Conservation (phyloP, 2,113 vertebrate species). For the Tupaia tana region DNA sequence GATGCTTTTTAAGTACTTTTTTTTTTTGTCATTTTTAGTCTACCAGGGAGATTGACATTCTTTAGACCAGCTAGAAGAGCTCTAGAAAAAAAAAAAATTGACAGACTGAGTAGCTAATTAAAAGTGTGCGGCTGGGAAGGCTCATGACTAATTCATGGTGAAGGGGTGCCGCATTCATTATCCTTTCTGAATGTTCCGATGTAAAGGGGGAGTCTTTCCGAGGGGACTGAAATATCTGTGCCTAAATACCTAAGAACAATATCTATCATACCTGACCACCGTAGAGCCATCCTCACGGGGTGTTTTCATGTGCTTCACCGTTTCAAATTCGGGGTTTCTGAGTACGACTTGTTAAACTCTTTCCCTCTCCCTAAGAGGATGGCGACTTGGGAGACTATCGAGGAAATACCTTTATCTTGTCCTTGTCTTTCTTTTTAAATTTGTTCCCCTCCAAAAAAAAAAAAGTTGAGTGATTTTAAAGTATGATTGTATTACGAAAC, state of each 20-base stretch:
- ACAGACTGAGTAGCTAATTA: constrained; percentile 15
- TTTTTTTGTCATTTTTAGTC: not conserved
- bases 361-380: not conserved
- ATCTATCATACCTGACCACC: not conserved
- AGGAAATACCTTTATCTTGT: not conserved
- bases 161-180: not conserved
- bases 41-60: not conserved
- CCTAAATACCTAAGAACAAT: not conserved
- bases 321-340: not conserved
- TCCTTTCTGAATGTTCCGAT: not conserved
- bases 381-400: not conserved
- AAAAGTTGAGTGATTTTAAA: not conserved
- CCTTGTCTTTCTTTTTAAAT: not conserved
- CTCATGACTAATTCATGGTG: constrained; percentile 40
- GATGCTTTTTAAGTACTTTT: not conserved
- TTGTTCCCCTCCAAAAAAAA: not conserved
- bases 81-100: not conserved
- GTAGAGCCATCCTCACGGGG: not conserved
- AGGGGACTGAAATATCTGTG: not conserved
- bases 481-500: not conserved
- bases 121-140: not conserved
- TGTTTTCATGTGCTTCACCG: not conserved
- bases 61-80: not conserved
- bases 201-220: not conserved
- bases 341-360: not conserved